Base-by-base conservation (phyloP, 2,888 invertebrate species). In the Aleiodes leptofemur region DNA sequence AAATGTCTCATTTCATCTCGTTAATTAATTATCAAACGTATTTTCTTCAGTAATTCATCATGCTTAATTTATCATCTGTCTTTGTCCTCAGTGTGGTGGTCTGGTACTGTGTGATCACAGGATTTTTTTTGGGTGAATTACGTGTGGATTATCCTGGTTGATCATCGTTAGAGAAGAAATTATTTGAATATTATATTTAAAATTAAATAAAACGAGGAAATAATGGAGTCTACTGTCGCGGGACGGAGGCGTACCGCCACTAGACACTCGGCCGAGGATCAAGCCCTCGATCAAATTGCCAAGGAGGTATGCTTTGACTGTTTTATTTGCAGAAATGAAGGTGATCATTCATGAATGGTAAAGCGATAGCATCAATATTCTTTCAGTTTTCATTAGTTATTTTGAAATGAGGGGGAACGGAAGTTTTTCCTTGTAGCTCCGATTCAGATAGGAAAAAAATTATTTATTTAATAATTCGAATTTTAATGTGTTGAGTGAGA, bases 191-290 rank as follows among this genome's bases (percentile, higher is more conserved):
- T 43, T 66, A 70, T 64, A 77, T 76, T 48, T 66, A 29, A 72
- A 66, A 73, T 48, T 34, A 48, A 72, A 59, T 51, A 56, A 76
- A 73, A 75, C 78, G 74, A 82, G 69, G 34, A 61, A 77, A 79
- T 51, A 79, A 89, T 89, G 89, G 89, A 89, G 83, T 87, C 89
- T 80, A 85, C 88, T 69, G 86, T 89, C 79, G 84, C 90, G 77
- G 93, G 94, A 88, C 92, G 96, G 90, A 92, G 96, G 91, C 93
- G 96, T 91, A 92, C 95, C 91, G 94, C 95, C 90, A 93, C 95
- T 81, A 95, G 97, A 90, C 96, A 97, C 85, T 95, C 96, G 70
- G 98, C 97, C n/a, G 98, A 98, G 91, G 98, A 98, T 91, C 97
- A 98, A 90, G 98, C 98, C 69, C 93, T 98, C 76, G 98, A 98